These are phyloP conservation scores for Drosophila kuntzei DNA, from an alignment of 2,888 invertebrate species.

Conservation along the genomic window DNA sequence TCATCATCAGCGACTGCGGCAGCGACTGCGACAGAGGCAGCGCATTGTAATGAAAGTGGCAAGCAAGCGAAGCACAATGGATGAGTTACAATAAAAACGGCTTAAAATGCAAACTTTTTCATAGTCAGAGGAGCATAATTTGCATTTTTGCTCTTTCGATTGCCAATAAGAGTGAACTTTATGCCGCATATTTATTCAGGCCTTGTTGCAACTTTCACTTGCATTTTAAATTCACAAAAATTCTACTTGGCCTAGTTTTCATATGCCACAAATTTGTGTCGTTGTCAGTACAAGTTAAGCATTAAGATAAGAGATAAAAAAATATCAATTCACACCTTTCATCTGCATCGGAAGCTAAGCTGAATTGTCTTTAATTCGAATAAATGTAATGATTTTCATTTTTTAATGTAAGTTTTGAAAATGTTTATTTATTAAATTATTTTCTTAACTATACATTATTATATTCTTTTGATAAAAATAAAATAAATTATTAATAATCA, in stretches of 20 bases:
- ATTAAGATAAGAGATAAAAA: neutral
- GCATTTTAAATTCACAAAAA: conserved; percentile 9
- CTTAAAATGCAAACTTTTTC: conserved; percentile 65
- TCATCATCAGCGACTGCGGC: conserved; percentile 44
- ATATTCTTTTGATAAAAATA: too few species aligned
- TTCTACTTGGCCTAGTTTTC: neutral
- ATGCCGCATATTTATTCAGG: conserved; percentile 39
- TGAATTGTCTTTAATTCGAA: too few species aligned
- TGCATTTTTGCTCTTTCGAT: conserved; percentile 55
- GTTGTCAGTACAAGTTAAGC: conserved; percentile 4
- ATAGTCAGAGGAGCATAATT: conserved; percentile 33
- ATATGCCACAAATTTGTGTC: neutral
- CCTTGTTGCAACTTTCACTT: conserved; percentile 22
- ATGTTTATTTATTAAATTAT: too few species aligned
- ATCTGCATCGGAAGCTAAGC: too few species aligned
- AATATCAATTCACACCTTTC: neutral
- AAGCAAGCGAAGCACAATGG: conserved; percentile 64
- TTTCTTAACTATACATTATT: too few species aligned
- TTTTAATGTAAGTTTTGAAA: too few species aligned
- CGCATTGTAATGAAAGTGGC: conserved; percentile 51
- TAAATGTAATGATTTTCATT: too few species aligned
- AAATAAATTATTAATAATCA: too few species aligned
- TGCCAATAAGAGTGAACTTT: conserved; percentile 35
- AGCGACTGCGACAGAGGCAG: conserved; percentile 8
- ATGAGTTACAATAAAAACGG: conserved; percentile 55